Evolutionary conservation across 2,797 vertebrate species (phyloP).

Genomic region (Scolopax rusticola): DNA sequence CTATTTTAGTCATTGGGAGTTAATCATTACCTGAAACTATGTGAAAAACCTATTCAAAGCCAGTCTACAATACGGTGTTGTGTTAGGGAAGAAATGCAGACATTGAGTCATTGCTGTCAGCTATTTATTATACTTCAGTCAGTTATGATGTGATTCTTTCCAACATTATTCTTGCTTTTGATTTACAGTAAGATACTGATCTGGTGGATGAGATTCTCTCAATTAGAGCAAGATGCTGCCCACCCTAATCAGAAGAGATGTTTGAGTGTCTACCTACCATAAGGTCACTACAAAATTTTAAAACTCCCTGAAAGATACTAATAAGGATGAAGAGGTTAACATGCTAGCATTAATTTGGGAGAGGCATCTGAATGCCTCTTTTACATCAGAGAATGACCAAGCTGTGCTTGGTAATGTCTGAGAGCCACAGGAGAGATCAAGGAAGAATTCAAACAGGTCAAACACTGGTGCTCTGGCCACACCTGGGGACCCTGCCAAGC

Average conservation of each 20-base stretch:
- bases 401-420: neutral
- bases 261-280: neutral
- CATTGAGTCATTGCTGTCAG: slow-evolving; percentile 71
- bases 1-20: slow-evolving; percentile 70
- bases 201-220: neutral
- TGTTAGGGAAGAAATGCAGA: slow-evolving; percentile 70
- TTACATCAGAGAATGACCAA: neutral
- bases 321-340: neutral
- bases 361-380: neutral
- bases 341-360: neutral
- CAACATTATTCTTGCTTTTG: slow-evolving; percentile 3
- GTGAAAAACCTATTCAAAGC: slow-evolving; percentile 20
- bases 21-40: slow-evolving; percentile 71
- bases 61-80: slow-evolving; percentile 4
- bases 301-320: neutral
- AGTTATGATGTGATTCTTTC: slow-evolving; percentile 12
- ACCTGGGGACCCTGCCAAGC: rapidly evolving
- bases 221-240: neutral
- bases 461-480: neutral
- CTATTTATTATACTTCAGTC: slow-evolving; percentile 54
- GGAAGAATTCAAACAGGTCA: neutral
- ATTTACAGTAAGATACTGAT: neutral
- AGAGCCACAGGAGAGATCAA: neutral
- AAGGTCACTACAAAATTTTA: neutral
- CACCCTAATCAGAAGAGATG: neutral